Percentiles rank a stretch among this genome's conserved stretches.
These are phyloP conservation scores for Rhodinocichla rosea DNA, from an alignment of 2,113 vertebrate species.

Conservation along the genomic window DNA sequence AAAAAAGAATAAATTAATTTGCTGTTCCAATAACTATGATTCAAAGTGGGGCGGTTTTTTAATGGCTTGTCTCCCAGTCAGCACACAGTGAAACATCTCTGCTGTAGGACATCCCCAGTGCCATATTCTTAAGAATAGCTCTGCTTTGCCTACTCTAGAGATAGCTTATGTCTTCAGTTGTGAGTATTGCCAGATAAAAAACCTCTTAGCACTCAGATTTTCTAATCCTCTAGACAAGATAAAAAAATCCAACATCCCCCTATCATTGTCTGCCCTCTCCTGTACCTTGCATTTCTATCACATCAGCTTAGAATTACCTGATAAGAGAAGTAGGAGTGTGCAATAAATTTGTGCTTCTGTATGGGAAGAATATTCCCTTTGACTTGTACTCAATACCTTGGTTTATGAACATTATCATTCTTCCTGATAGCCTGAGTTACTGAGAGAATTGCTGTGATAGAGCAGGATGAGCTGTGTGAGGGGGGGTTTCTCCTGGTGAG, in stretches of 20 bases:
- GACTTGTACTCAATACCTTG: background rate
- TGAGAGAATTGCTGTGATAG: background rate
- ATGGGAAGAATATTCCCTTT: background rate
- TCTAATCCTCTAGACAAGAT: slow-evolving; percentile 5
- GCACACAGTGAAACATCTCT: background rate
- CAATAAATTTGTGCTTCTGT: background rate
- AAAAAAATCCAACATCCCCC: background rate
- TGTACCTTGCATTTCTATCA: background rate
- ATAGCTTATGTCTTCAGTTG: background rate
- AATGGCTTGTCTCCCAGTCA: background rate
- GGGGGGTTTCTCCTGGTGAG: background rate
- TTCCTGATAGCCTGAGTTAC: background rate
- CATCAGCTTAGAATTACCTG: background rate
- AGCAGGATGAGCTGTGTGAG: background rate
- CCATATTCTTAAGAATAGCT: background rate
- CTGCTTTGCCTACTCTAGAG: background rate
- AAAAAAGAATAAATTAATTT: background rate
- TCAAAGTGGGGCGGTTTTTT: background rate
- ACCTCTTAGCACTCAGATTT: background rate
- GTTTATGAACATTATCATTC: slow-evolving; percentile 11
- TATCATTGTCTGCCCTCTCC: background rate
- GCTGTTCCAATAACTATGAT: background rate
- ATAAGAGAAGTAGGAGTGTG: background rate
- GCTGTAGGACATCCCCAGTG: background rate
- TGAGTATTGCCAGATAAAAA: background rate